These are phyloP conservation scores for Panthera leo DNA, from an alignment of 2,113 vertebrate genomes.

Conservation along the genomic window DNA sequence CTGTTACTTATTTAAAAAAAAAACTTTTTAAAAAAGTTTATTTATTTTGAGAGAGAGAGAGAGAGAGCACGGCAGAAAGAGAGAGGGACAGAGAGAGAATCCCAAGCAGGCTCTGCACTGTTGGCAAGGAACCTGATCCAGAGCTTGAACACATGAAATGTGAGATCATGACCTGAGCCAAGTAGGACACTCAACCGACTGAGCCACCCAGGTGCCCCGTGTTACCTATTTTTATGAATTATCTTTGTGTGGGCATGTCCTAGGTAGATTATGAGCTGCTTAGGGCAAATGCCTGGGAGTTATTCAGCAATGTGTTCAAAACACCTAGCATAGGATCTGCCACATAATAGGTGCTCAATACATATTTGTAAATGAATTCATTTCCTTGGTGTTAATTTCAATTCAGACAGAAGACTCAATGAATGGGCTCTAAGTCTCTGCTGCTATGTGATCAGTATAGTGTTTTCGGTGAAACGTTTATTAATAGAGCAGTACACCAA, in stretches of 20 bases:
- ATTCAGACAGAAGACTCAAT: neutral
- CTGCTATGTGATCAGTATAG: neutral
- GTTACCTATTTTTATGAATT: neutral
- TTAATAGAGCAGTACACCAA: neutral
- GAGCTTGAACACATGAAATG: neutral
- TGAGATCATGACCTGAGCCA: neutral
- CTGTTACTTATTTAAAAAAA: neutral
- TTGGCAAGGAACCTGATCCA: neutral
- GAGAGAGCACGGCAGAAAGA: neutral
- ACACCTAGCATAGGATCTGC: neutral
- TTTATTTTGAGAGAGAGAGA: neutral
- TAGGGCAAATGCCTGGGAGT: neutral
- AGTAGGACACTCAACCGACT: neutral
- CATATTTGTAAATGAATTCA: neutral
- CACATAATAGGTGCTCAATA: neutral
- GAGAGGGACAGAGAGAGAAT: neutral
- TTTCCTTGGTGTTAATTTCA: neutral
- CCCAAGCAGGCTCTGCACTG: neutral
- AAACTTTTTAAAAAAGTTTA: neutral
- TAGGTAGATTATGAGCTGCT: neutral
- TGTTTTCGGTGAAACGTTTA: neutral
- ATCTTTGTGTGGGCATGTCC: neutral
- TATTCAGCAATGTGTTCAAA: neutral
- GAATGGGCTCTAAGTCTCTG: neutral
- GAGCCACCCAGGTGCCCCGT: neutral